A percentile compares a stretch with the other conserved stretches of the same genome.
Evolutionary conservation across 1,140 invertebrate species (phyloP).

Genomic region (Aphidius gifuensis): DNA sequence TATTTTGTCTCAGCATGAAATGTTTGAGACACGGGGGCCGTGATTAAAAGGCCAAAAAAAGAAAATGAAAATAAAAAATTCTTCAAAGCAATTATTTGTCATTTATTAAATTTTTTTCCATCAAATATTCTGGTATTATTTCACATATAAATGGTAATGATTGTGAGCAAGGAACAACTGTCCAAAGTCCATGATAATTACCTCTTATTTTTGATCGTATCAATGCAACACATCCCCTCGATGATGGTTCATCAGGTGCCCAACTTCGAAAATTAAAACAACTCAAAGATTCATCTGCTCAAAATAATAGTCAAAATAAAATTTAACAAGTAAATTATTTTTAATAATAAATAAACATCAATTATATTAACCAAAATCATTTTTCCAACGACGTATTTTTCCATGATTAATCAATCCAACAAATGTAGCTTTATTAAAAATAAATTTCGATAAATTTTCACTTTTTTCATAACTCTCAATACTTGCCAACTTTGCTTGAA

Average conservation of each 20-base stretch:
- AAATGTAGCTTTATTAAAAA: slow-evolving; percentile 47
- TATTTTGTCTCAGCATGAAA: too few species aligned
- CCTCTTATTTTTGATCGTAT: slow-evolving; percentile 35
- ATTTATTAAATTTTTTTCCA: too few species aligned
- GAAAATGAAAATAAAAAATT: background rate
- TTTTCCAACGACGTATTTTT: slow-evolving; percentile 46
- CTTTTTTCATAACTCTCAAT: slow-evolving; percentile 59
- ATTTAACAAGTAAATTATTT: too few species aligned
- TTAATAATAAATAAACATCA: background rate
- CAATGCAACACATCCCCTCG: slow-evolving; percentile 60
- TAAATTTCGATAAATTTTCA: slow-evolving; percentile 53
- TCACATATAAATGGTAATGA: slow-evolving; percentile 61
- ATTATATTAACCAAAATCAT: slow-evolving; percentile 43
- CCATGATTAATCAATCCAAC: slow-evolving; percentile 57
- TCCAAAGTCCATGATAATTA: slow-evolving; percentile 54
- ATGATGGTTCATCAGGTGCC: slow-evolving; percentile 61
- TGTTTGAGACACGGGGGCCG: too few species aligned
- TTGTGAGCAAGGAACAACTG: slow-evolving; percentile 53
- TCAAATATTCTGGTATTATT: slow-evolving; percentile 47
- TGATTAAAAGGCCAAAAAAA: too few species aligned
- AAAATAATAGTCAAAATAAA: too few species aligned
- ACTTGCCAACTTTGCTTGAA: slow-evolving; percentile 59
- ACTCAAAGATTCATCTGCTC: slow-evolving; percentile 53
- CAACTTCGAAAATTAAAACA: slow-evolving; percentile 64
- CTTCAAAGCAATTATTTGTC: background rate